Conservation (phyloP, 2,113 vertebrate species). For the Chlamydotis undulata region DNA sequence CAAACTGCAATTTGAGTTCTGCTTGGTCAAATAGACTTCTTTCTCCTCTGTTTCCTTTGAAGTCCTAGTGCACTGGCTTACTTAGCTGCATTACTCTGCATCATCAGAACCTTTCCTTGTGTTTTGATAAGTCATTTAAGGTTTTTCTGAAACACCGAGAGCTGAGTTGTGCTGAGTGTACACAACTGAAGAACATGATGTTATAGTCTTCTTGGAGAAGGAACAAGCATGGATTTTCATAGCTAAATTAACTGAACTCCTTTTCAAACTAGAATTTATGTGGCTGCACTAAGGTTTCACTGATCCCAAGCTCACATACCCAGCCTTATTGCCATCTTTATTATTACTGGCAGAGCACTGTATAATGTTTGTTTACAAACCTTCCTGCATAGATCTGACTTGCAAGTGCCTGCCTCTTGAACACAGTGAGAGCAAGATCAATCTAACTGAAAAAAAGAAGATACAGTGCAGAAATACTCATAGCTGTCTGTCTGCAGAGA, state of each 20-base stretch:
- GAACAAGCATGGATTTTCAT: fast-evolving
- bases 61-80: background rate
- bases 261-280: background rate
- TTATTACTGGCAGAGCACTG: background rate
- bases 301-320: background rate
- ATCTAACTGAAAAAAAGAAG: background rate
- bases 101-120: background rate
- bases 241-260: background rate
- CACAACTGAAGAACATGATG: background rate
- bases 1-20: background rate
- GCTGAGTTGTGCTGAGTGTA: background rate
- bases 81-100: background rate
- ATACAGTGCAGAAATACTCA: background rate
- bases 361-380: background rate
- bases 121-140: background rate
- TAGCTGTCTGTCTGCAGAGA: background rate
- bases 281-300: background rate
- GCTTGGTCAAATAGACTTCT: background rate
- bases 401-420: background rate
- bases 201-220: background rate
- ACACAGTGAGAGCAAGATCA: background rate
- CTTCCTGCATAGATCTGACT: background rate
- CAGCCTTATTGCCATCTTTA: background rate
- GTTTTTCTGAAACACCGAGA: background rate
- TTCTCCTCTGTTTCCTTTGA: background rate